Evolutionary conservation across 2,113 vertebrate genomes (phyloP).

Genomic region (Plecturocebus donacophilus): DNA sequence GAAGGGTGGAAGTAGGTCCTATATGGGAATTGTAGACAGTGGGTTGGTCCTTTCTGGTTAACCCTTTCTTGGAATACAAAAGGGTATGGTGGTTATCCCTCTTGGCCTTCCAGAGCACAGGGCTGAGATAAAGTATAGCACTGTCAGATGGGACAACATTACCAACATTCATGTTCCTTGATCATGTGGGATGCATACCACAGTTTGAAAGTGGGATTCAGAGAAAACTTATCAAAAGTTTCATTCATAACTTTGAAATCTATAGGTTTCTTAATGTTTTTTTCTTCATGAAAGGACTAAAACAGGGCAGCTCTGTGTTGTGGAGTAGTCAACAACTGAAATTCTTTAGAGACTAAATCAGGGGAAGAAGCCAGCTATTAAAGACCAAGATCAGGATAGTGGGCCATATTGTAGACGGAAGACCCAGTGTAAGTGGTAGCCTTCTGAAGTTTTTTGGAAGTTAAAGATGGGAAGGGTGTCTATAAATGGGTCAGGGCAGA

Average conservation of each 20-base stretch:
- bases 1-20: background rate
- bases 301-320: background rate
- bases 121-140: background rate
- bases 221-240: background rate
- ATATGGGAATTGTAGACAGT: background rate
- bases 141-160: background rate
- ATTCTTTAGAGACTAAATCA: background rate
- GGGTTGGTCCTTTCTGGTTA: background rate
- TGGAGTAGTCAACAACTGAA: background rate
- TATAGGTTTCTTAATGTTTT: background rate
- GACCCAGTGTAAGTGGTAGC: background rate
- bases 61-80: background rate
- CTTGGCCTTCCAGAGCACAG: background rate
- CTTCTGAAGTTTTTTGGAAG: background rate
- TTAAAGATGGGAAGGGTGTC: background rate
- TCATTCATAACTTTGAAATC: constrained; percentile 20
- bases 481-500: background rate
- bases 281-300: background rate
- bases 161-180: background rate
- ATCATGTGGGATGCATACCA: background rate
- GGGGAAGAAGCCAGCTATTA: background rate
- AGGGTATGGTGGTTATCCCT: background rate
- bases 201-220: background rate
- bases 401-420: background rate
- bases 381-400: background rate